These are phyloP conservation scores for Carabus problematicus DNA, from an alignment of 2,888 invertebrate species.

Conservation along the genomic window DNA sequence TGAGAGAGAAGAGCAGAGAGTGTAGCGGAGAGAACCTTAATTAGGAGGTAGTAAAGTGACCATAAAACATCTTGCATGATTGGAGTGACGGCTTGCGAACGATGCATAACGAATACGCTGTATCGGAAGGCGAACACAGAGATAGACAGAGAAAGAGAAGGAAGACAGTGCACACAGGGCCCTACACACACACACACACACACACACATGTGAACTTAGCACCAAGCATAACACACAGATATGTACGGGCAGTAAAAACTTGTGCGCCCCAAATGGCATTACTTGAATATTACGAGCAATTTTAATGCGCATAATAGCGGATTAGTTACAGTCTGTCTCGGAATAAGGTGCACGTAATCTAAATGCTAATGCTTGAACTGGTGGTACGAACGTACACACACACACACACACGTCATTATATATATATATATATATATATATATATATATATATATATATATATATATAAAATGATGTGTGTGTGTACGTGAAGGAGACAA, in stretches of 20 bases:
- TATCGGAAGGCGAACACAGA: neutral
- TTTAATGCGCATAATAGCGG: slow-evolving; percentile 42
- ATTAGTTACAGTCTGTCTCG: slow-evolving; percentile 41
- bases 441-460: too few relatives aligned
- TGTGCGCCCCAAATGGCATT: slow-evolving; percentile 14
- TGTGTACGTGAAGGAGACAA: neutral
- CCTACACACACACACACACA: too few relatives aligned
- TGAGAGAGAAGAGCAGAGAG: neutral
- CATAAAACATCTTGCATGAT: slow-evolving; percentile 38
- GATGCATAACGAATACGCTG: slow-evolving; percentile 14
- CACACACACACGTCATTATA: too few relatives aligned
- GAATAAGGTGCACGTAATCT: slow-evolving; percentile 55
- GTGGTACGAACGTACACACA: slow-evolving; percentile 30
- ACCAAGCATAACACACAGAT: neutral
- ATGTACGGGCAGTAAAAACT: slow-evolving; percentile 11
- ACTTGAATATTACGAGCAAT: slow-evolving; percentile 36
- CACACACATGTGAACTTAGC: too few relatives aligned
- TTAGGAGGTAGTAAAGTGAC: slow-evolving; percentile 34
- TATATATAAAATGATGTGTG: too few relatives aligned
- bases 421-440: too few relatives aligned
- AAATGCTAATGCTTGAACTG: slow-evolving; percentile 57
- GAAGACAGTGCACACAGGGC: too few relatives aligned
- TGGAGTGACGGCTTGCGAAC: slow-evolving; percentile 30
- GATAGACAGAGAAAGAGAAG: too few relatives aligned
- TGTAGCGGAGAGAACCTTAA: slow-evolving; percentile 22